Conservation (phyloP, 2,888 invertebrate genomes). For the Megalurothrips usitatus region DNA sequence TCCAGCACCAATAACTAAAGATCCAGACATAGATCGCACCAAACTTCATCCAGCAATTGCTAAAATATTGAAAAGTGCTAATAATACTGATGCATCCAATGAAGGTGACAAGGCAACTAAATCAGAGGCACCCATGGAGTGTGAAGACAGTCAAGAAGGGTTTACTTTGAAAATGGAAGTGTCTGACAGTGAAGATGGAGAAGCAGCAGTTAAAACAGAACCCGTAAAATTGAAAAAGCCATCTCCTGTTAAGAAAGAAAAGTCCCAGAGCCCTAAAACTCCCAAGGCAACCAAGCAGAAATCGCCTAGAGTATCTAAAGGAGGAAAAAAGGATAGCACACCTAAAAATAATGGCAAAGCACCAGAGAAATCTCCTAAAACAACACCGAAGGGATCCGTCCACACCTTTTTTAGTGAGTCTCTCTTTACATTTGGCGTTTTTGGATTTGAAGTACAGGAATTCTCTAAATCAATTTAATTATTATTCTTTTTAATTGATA, state of each 20-base stretch:
- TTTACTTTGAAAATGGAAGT: slow-evolving; percentile 14
- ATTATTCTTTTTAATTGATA: neutral
- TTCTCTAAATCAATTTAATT: neutral
- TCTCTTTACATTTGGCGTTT: slow-evolving; percentile 27
- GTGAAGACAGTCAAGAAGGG: neutral
- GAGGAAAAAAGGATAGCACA: slow-evolving; percentile 33
- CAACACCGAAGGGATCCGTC: slow-evolving; percentile 30
- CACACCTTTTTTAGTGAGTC: slow-evolving; percentile 42
- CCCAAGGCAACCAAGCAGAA: slow-evolving; percentile 35
- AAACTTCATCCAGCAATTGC: slow-evolving; percentile 18
- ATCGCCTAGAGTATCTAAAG: slow-evolving; percentile 31
- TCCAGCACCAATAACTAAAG: neutral
- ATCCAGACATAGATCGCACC: neutral
- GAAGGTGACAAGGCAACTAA: neutral
- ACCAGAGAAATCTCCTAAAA: slow-evolving; percentile 38
- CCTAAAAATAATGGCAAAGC: slow-evolving; percentile 32
- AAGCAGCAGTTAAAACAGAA: neutral
- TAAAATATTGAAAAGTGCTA: neutral
- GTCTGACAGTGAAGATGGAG: neutral
- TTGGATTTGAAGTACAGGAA: slow-evolving; percentile 32
- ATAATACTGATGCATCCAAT: neutral
- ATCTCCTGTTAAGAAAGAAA: slow-evolving; percentile 29
- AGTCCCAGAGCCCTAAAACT: slow-evolving; percentile 29
- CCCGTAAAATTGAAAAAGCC: neutral
- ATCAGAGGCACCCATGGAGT: neutral